A percentile compares a stretch with the other conserved stretches of the same genome.
Evolutionary conservation across 1,140 invertebrate species (phyloP).

Genomic region (Mercenaria mercenaria): DNA sequence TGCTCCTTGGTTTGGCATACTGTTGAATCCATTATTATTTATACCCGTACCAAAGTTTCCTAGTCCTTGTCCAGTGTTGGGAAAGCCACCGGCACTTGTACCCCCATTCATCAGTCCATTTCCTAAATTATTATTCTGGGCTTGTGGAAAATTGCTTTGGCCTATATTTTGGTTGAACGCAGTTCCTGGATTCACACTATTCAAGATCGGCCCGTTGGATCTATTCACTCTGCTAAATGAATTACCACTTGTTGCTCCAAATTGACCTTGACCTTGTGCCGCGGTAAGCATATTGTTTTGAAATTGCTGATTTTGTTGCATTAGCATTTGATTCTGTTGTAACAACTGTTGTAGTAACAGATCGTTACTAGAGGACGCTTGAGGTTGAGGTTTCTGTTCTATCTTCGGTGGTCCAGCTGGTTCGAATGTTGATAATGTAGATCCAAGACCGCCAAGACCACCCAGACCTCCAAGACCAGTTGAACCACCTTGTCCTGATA

Average conservation of each 20-base stretch:
- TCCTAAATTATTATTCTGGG: not conserved
- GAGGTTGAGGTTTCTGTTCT: not conserved
- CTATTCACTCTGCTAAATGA: not conserved
- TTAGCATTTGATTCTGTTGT: constrained; percentile 56
- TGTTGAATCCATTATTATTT: not conserved
- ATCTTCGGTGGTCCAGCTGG: not conserved
- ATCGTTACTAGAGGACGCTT: constrained; percentile 5
- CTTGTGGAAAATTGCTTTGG: not conserved
- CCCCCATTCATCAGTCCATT: not conserved
- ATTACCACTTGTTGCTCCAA: not conserved
- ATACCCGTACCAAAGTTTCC: not conserved
- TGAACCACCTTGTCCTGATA: not conserved
- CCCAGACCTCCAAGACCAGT: not conserved
- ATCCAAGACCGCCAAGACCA: not conserved
- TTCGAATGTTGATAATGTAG: not conserved
- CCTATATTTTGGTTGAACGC: not conserved
- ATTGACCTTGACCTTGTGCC: not conserved
- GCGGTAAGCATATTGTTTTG: not conserved
- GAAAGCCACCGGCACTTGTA: not conserved
- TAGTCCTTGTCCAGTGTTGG: not conserved
- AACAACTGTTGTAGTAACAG: constrained; percentile 21
- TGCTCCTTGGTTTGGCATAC: not conserved
- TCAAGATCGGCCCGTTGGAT: not conserved
- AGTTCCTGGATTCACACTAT: not conserved
- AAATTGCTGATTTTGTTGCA: constrained; percentile 61